Base-by-base conservation (phyloP, 2,113 vertebrate species). In the Parus major region DNA sequence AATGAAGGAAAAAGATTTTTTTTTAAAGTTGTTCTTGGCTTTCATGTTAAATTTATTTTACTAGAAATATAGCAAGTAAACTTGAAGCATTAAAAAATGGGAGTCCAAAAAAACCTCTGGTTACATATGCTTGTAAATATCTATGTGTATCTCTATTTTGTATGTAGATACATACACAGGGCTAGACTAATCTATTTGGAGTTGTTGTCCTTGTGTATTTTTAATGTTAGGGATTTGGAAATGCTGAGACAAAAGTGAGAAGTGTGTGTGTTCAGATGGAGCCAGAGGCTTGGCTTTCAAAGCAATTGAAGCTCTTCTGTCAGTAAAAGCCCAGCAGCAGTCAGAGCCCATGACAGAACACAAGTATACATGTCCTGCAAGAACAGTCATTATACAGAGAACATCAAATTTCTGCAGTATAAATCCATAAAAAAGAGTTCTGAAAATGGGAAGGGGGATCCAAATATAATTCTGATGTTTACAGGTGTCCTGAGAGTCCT, bases 91-190 rank as follows among this genome's bases (percentile, higher is more conserved):
- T 63, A 44, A 15, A 75, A 83, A 68, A 29, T 5, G 4, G 9
- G 52, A 53, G 12, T 9, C 5, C 21, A 5, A 6, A 20, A 50
- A 61, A 19, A 5, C 0, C 46, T 73, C 42, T 16, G 14, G 8
- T 88, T 28, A 21, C 0, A 0, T 44, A 25, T 2, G 1, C n/a
- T 12, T 27, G 8, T 59, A 71, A 73, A 27, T 64, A 28, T 33
- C 23, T 73, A 2, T 16, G 15, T 42, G 28, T 23, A 25, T 79
- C 27, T 63, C 10, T 60, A 1, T 68, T 79, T 71, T 24, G 23
- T 27, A 39, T 1, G 3, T 12, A 33, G n/a, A 25, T 7, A 46
- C 7, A 18, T 7, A 24, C 1, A 1, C 9, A 36, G 15, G 8
- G 5, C 4, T 17, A 46, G 36, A 55, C 50, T 59, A 5, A 49